Evolutionary conservation across 2,113 vertebrate species (phyloP).

Genomic region (Cyprinodon tularosa): DNA sequence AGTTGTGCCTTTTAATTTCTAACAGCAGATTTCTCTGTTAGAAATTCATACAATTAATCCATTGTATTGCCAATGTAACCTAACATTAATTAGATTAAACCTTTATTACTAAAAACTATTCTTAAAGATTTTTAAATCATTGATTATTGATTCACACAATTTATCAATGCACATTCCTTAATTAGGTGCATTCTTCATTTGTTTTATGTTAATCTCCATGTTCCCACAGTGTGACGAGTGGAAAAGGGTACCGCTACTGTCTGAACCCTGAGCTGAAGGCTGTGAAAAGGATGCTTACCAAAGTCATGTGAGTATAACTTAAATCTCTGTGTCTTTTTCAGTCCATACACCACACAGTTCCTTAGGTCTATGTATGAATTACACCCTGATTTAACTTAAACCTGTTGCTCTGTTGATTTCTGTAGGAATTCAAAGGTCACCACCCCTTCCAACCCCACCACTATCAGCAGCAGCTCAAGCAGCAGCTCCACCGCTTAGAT

Average conservation of each 20-base stretch:
- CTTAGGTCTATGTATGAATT: background rate
- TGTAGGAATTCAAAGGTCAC: background rate
- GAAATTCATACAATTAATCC: background rate
- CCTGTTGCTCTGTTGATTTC: background rate
- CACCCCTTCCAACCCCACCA: background rate
- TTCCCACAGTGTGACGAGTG: slow-evolving; percentile 54
- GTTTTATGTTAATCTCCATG: background rate
- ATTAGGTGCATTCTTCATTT: background rate
- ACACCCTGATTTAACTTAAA: slow-evolving; percentile 9
- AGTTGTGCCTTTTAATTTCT: slow-evolving; percentile 17
- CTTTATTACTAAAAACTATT: too few species aligned
- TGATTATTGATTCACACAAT: background rate
- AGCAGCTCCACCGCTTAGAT: background rate
- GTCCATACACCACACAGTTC: background rate
- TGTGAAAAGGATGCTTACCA: slow-evolving; percentile 21
- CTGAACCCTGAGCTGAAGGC: slow-evolving; percentile 33
- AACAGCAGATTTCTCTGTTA: background rate
- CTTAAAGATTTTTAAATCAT: background rate
- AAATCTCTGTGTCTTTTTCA: background rate
- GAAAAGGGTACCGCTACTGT: slow-evolving; percentile 49
- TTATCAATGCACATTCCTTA: background rate
- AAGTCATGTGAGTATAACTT: slow-evolving; percentile 58
- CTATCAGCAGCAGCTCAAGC: background rate
- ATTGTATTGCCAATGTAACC: background rate
- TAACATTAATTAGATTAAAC: background rate